Conservation (phyloP, 64 coral and sea anemone species). For the Exaiptasia diaphana region DNA sequence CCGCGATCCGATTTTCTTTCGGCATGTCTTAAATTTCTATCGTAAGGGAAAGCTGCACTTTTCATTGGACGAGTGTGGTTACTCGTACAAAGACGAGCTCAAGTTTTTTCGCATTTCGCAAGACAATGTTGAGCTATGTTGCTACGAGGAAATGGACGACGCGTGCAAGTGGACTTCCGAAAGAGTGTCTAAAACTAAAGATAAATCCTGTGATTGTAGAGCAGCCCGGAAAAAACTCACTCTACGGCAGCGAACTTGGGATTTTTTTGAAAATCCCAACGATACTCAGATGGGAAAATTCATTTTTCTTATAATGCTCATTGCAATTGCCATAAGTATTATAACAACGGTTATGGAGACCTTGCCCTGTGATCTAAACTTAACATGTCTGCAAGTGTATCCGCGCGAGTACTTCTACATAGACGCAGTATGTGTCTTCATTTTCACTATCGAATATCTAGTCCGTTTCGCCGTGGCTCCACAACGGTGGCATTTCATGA, state of each 20-base stretch:
- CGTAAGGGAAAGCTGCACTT: slow-evolving; percentile 77
- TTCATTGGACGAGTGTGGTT: slow-evolving; percentile 75
- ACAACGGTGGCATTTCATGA: slow-evolving; percentile 61
- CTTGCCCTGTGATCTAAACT: slow-evolving; percentile 62
- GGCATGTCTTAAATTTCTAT: slow-evolving; percentile 87
- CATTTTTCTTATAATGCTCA: slow-evolving; percentile 50
- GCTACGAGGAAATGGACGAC: slow-evolving; percentile 73
- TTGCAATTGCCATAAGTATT: slow-evolving; percentile 80
- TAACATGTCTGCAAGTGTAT: slow-evolving; percentile 64
- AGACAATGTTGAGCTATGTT: slow-evolving; percentile 62
- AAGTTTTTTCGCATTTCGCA: slow-evolving; percentile 75
- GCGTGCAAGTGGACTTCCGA: neutral
- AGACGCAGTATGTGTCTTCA: slow-evolving; percentile 72
- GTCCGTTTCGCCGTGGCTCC: slow-evolving; percentile 70
- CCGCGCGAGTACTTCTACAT: slow-evolving; percentile 47
- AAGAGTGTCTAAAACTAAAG: neutral
- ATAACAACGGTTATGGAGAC: slow-evolving; percentile 79
- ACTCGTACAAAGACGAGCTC: slow-evolving; percentile 71
- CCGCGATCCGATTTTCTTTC: slow-evolving; percentile 74
- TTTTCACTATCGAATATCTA: slow-evolving; percentile 78
- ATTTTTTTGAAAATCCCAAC: slow-evolving; percentile 73
- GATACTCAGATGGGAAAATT: slow-evolving; percentile 42
- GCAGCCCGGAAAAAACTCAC: slow-evolving; percentile 28
- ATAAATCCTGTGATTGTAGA: neutral
- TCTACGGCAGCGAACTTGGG: slow-evolving; percentile 62